Percentiles rank a stretch among this genome's conserved stretches.
These are phyloP conservation scores for Doryteuthis pealeii DNA, from an alignment of 1,140 invertebrate species.

Conservation along the genomic window DNA sequence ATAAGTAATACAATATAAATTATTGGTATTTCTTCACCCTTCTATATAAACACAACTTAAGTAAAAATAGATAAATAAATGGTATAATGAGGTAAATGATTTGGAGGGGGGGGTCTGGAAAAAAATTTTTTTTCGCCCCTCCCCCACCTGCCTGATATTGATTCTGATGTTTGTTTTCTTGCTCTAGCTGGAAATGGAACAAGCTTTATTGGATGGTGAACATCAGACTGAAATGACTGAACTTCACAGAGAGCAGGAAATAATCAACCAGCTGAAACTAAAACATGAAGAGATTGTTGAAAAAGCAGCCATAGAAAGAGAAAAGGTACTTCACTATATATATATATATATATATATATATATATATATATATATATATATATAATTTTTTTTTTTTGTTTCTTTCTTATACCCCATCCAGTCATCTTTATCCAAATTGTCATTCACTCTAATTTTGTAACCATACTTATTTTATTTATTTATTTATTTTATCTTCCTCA, in stretches of 20 bases:
- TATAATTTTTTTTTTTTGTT: background rate
- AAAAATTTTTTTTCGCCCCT: too few species aligned
- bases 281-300: slow-evolving; percentile 47
- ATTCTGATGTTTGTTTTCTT: slow-evolving; percentile 4
- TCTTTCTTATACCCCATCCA: background rate
- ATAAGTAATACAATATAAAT: too few species aligned
- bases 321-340: slow-evolving; percentile 39
- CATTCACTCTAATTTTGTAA: too few species aligned
- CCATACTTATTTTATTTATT: too few species aligned
- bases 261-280: slow-evolving; percentile 55
- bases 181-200: slow-evolving; percentile 78
- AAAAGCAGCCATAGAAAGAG: slow-evolving; percentile 40
- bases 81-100: too few species aligned
- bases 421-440: too few species aligned
- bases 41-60: too few species aligned
- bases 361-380: background rate
- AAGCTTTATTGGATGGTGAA: slow-evolving; percentile 79
- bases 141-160: too few species aligned
- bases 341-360: background rate
- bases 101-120: too few species aligned
- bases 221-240: slow-evolving; percentile 75
- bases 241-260: slow-evolving; percentile 70
- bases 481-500: too few species aligned
- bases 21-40: too few species aligned
- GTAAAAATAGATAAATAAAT: too few species aligned